Evolutionary conservation across 2,797 vertebrate genomes (phyloP).

Genomic region (Cirrhinus mrigala): DNA sequence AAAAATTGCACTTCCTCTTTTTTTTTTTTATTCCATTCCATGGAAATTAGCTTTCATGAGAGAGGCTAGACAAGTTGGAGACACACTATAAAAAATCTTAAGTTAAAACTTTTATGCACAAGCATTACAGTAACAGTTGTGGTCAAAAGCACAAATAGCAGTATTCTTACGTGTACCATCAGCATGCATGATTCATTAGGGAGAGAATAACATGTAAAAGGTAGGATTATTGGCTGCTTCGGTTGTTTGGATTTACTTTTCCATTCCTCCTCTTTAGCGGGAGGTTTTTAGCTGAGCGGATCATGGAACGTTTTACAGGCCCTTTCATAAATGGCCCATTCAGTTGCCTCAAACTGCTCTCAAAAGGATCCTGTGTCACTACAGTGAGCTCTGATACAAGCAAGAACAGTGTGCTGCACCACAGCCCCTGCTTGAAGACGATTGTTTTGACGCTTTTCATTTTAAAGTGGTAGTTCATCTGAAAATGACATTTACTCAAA

Average conservation of each 20-base stretch:
- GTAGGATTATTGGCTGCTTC: slow-evolving; percentile 39
- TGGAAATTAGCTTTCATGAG: neutral
- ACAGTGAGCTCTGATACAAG: slow-evolving; percentile 73
- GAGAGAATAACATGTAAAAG: slow-evolving; percentile 43
- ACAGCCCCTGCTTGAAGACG: neutral
- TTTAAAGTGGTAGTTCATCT: neutral
- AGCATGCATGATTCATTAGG: slow-evolving; percentile 28
- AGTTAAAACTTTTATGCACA: neutral
- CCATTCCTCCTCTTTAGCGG: slow-evolving; percentile 69
- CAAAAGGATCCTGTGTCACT: slow-evolving; percentile 79
- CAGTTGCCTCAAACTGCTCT: slow-evolving; percentile 72
- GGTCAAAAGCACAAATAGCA: neutral
- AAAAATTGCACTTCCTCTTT: neutral
- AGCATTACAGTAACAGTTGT: slow-evolving; percentile 11
- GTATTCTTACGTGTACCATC: slow-evolving; percentile 1
- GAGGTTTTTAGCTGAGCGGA: slow-evolving; percentile 71
- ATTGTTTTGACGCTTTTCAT: slow-evolving; percentile 5
- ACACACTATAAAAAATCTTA: neutral
- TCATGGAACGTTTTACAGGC: slow-evolving; percentile 83
- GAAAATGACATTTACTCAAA: neutral
- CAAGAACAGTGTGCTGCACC: slow-evolving; percentile 62
- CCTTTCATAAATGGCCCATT: slow-evolving; percentile 82
- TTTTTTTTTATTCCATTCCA: neutral
- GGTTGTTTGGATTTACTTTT: slow-evolving; percentile 76
- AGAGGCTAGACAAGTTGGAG: neutral